Conservation (phyloP, 2,888 invertebrate species). For the Polymixis lichenea region DNA sequence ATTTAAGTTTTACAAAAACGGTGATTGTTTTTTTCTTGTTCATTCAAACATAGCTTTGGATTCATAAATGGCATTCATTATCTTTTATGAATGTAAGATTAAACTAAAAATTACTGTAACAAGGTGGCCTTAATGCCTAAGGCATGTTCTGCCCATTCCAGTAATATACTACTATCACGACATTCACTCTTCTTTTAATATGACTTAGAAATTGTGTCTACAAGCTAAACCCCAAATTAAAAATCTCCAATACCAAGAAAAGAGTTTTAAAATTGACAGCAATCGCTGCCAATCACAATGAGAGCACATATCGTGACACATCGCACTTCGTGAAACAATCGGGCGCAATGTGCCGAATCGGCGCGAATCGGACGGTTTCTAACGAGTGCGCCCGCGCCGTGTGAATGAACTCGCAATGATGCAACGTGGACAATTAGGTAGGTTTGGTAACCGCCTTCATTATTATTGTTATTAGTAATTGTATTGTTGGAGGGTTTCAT, state of each 20-base stretch:
- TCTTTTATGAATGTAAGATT: background rate
- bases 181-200: background rate
- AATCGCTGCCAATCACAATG: constrained; percentile 41
- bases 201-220: background rate
- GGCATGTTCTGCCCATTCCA: background rate
- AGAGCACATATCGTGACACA: constrained; percentile 64
- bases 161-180: background rate
- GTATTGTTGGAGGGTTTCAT: constrained; percentile 34
- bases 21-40: no score
- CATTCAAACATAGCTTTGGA: no score
- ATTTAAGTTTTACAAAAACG: no score
- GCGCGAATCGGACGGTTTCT: constrained; percentile 67
- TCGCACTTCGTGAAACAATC: constrained; percentile 68
- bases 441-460: constrained; percentile 61
- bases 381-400: constrained; percentile 64
- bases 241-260: constrained; percentile 11
- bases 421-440: constrained; percentile 67
- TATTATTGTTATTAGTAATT: constrained; percentile 52
- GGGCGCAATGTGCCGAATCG: constrained; percentile 67
- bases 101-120: background rate
- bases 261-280: constrained; percentile 15
- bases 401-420: constrained; percentile 71
- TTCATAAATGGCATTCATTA: background rate
- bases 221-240: background rate
- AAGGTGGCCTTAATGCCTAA: background rate